These are phyloP conservation scores for Chironex yamaguchii DNA, from an alignment of 30 jellyfish, hydroid and myxozoan genomes.

Conservation along the genomic window DNA sequence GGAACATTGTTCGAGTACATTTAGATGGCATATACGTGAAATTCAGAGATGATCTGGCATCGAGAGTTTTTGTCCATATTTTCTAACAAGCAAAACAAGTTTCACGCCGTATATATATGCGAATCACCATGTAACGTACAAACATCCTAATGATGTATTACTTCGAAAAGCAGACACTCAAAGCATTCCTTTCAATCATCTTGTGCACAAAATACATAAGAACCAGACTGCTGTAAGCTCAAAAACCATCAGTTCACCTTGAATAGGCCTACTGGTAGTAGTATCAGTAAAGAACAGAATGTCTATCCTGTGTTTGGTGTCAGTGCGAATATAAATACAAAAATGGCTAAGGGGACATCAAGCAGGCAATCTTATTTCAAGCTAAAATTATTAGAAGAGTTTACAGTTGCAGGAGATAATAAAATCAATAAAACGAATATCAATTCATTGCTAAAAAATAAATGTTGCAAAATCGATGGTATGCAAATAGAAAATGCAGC, in stretches of 20 bases:
- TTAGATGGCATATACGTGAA: slow-evolving; percentile 41
- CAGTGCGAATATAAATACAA: slow-evolving; percentile 3
- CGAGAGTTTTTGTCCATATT: slow-evolving; percentile 44
- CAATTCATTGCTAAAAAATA: slow-evolving; percentile 14
- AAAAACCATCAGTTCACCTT: slow-evolving; percentile 41
- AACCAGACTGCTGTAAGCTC: slow-evolving; percentile 47
- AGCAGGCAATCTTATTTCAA: slow-evolving; percentile 24
- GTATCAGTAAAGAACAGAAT: slow-evolving; percentile 29
- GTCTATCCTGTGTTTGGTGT: too few species aligned
- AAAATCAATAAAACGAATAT: slow-evolving; percentile 9
- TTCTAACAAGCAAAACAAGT: slow-evolving; percentile 34
- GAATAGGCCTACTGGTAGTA: too few species aligned
- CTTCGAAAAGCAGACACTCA: slow-evolving; percentile 42
- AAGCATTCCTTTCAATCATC: too few species aligned
- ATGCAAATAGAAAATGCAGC: slow-evolving; percentile 63
- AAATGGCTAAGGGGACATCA: slow-evolving; percentile 3
- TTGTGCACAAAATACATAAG: background rate
- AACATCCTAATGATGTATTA: slow-evolving; percentile 46
- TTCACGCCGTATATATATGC: slow-evolving; percentile 43
- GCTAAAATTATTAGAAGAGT: background rate
- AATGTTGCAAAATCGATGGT: slow-evolving; percentile 39
- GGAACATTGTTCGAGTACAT: slow-evolving; percentile 49
- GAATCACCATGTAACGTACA: slow-evolving; percentile 46
- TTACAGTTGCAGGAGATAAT: background rate
- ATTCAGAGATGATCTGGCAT: slow-evolving; percentile 11